Evolutionary conservation across 2,113 vertebrate species (phyloP), one percentile per base, ranked within the genome.

Genomic region (Tautogolabrus adspersus): DNA sequence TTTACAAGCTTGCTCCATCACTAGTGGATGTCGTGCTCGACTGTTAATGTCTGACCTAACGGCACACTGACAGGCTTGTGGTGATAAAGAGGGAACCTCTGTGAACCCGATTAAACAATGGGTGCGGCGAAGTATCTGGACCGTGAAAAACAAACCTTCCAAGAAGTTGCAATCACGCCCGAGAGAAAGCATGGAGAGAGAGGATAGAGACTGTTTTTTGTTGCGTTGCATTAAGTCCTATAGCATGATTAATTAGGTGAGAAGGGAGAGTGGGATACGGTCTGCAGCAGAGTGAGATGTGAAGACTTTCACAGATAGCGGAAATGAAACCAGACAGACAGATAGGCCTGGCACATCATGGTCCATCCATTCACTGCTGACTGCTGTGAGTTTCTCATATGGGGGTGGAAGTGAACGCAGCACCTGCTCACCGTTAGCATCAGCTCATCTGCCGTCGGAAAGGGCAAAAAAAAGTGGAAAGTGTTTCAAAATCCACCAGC

Each of bases 191-290:
- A 12, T 8, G n/a, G 62, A 4, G 9, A 15, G 13, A 19, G 49
- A 13, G n/a, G 18, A 9, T 1, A 30, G 26, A n/a, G 13, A 15
- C 52, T 71, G 74, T 37, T 68, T 75, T 80, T 66, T 54, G 79
- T 73, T 81, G 80, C 82, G 66, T 74, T 75, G 67, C 87, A 34
- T 76, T 71, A 79, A 84, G 86, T 90, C 80, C 81, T 73, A 86
- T 89, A 73, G 74, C 15, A 34, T 87, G 86, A 93, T 88, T 88
- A 89, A 89, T 90, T 83, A 87, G 87, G 87, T 87, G 89, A 83
- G 77, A 82, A 81, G 75, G 64, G 70, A 82, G 82, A 72, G 82
- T 66, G 86, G 21, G 88, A 91, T 85, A 74, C 26, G n/a, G 85
- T 84, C 72, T 69, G 56, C 67, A 26, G 74, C 38, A 18, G 69